A percentile compares a stretch with the other conserved stretches of the same genome.
These are phyloP conservation scores for Hirudinaria manillensis DNA, from an alignment of 2,888 invertebrate genomes.

Conservation along the genomic window DNA sequence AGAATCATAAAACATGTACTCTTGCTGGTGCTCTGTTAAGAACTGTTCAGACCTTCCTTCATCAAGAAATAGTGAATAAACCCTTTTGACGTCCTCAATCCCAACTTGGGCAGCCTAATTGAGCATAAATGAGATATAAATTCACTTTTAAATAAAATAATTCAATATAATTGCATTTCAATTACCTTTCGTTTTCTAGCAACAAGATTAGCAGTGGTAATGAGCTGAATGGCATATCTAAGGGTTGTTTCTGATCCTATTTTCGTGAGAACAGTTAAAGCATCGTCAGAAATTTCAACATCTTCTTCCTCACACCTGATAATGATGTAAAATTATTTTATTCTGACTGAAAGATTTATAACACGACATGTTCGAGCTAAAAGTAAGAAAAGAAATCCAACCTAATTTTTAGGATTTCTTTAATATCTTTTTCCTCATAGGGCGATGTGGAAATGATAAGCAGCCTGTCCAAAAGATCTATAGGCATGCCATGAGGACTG, in stretches of 20 bases:
- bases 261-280: conserved; percentile 79
- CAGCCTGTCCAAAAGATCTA: conserved; percentile 88
- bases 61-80: conserved; percentile 88
- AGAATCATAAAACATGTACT: conserved; percentile 72
- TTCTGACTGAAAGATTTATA: too few relatives aligned
- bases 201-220: conserved; percentile 91
- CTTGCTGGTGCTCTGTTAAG: conserved; percentile 87
- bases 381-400: conserved; percentile 43
- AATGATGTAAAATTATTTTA: neutral
- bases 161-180: neutral
- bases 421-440: conserved; percentile 79
- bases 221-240: conserved; percentile 93
- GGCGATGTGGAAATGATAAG: conserved; percentile 86
- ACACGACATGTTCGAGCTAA: too few relatives aligned
- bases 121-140: neutral
- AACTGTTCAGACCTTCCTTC: conserved; percentile 87
- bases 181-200: conserved; percentile 75
- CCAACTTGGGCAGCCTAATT: conserved; percentile 61
- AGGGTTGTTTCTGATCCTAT: conserved; percentile 88
- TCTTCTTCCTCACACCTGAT: conserved; percentile 89
- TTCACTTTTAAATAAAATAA: neutral
- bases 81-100: conserved; percentile 85
- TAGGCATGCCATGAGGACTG: conserved; percentile 93
- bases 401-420: conserved; percentile 82
- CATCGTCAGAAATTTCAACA: conserved; percentile 85